These are phyloP conservation scores for Mantis religiosa DNA, from an alignment of 2,888 invertebrate species.

Conservation along the genomic window DNA sequence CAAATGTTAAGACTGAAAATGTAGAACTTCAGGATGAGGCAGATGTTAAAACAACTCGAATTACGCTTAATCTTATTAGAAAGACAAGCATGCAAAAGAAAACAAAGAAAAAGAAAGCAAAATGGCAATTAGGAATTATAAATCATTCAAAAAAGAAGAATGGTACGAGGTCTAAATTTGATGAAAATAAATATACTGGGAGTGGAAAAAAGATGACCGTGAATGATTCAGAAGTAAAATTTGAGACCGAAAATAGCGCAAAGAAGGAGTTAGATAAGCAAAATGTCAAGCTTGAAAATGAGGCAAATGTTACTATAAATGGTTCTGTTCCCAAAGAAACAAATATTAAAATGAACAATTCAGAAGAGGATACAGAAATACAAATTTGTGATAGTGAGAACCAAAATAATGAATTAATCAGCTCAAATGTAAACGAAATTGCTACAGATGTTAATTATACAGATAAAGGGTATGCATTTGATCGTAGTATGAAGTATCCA, in stretches of 20 bases:
- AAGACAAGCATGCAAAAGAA: slow-evolving; percentile 19
- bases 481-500: slow-evolving; percentile 42
- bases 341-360: background rate
- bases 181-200: background rate
- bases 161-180: background rate
- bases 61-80: slow-evolving; percentile 9
- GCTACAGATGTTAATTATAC: background rate
- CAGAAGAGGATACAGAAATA: background rate
- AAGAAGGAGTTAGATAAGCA: background rate
- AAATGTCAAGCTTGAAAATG: background rate
- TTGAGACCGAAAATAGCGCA: background rate
- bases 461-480: background rate
- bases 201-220: background rate
- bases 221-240: background rate
- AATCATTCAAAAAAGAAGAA: slow-evolving; percentile 21
- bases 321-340: background rate
- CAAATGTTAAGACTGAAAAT: background rate
- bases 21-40: background rate
- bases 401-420: no score
- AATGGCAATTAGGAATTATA: slow-evolving; percentile 39
- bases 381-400: background rate
- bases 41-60: background rate
- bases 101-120: slow-evolving; percentile 39
- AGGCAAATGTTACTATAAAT: background rate
- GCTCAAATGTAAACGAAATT: background rate